phyloP scores from a whole-genome alignment of 2,888 invertebrate species.

The Mimumesa dahlbomi region DNA sequence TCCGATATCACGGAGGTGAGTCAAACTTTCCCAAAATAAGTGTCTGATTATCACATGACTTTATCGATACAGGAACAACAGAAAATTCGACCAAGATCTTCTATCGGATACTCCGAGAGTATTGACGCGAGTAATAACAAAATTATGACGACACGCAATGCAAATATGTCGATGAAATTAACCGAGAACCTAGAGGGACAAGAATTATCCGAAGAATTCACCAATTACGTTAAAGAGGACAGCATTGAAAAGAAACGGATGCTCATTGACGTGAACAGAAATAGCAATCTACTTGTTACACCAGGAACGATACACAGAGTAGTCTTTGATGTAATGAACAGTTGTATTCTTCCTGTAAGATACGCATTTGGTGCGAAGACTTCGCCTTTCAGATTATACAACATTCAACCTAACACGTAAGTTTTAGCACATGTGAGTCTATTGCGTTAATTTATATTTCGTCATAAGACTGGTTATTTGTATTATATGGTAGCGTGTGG shows the following conservation, averaged over 20 bases:
- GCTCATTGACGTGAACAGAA: conserved; percentile 69
- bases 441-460: background rate
- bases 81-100: conserved; percentile 33
- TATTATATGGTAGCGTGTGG: conserved; percentile 59
- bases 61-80: conserved; percentile 12
- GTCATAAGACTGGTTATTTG: background rate
- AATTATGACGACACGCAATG: no score
- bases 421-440: no score
- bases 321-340: conserved; percentile 89
- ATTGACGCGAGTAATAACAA: conserved; percentile 16
- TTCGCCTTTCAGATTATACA: conserved; percentile 82
- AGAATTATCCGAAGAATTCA: conserved; percentile 61
- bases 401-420: conserved; percentile 83
- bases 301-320: conserved; percentile 78
- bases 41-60: background rate
- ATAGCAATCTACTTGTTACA: conserved; percentile 68
- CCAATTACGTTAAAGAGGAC: conserved; percentile 45
- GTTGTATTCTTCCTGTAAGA: conserved; percentile 82
- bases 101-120: conserved; percentile 21
- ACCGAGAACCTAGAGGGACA: conserved; percentile 37
- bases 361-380: conserved; percentile 84
- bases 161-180: conserved; percentile 24
- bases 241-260: conserved; percentile 29
- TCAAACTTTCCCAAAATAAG: background rate
- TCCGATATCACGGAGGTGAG: conserved; percentile 21